Base-by-base conservation (phyloP, 1,140 invertebrate species). In the Drosophila eugracilis region DNA sequence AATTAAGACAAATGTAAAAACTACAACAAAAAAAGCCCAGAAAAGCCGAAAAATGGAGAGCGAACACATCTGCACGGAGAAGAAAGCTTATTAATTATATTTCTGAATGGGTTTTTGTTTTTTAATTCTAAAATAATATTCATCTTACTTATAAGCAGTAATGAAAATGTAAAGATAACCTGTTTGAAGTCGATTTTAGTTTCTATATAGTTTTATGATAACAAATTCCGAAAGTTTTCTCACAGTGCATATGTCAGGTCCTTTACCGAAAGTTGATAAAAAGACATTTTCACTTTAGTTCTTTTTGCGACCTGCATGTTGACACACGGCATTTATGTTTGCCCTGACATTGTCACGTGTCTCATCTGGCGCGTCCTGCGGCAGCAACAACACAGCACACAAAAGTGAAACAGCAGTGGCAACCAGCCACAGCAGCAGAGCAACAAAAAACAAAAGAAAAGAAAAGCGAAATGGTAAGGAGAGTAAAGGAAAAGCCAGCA, bases 1-100 rank as follows among this genome's bases (percentile, higher is more conserved):
- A 86, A 85, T 85, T 85, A 86, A 81, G 83, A 86, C 52, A 85
- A 81, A 85, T 85, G 83, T 70, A 81, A 86, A 78, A 81, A 88
- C 77, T 78, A 85, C 74, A 74, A 54, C 71, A 69, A 57, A 52
- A 75, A 34, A 10, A 3, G 10, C 36, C 17, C 28, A 21, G 30
- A 52, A 69, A 69, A 52, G 63, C 55, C 48, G n/a, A 32, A 76
- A 24, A 19, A 57, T 22, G 5, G 5, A 26, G 3, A 34, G 28
- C 6, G 15, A 44, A 34, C 15, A 59, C 21, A 53, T 19, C 12
- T 57, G 37, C 37, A 60, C 22, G 12, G 17, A 28, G 9, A 17
- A 17, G 42, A 45, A 45, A 45, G n/a, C 1, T 6, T 17, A 21
- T 9, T 5, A 26, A 28, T 47, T 15, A 5, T 3, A 15, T 4